Conservation (phyloP, 2,888 invertebrate genomes). For the Tipula vernalis region DNA sequence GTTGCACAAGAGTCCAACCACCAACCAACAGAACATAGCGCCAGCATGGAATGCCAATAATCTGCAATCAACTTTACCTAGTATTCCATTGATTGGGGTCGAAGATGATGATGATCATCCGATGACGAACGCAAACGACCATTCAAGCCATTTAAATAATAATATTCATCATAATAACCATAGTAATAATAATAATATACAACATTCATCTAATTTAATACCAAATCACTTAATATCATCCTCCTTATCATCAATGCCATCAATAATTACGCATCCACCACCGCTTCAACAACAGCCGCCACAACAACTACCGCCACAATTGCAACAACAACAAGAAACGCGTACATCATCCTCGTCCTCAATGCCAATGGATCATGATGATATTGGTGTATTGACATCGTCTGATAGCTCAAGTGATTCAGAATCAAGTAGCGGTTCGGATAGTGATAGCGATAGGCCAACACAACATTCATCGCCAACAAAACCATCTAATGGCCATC, state of each 20-base stretch:
- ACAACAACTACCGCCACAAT: slow-evolving; percentile 19
- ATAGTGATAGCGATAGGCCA: slow-evolving; percentile 25
- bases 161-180: not conserved
- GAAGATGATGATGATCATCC: slow-evolving; percentile 40
- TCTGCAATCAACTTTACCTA: slow-evolving; percentile 57
- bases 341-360: slow-evolving; percentile 15
- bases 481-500: not conserved
- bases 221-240: slow-evolving; percentile 7
- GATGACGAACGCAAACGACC: slow-evolving; percentile 14
- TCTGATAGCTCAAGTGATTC: slow-evolving; percentile 34
- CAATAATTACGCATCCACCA: slow-evolving; percentile 11
- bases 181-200: not conserved
- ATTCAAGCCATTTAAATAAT: slow-evolving; percentile 14
- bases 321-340: slow-evolving; percentile 22
- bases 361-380: slow-evolving; percentile 17
- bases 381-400: slow-evolving; percentile 30
- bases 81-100: slow-evolving; percentile 60
- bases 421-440: slow-evolving; percentile 33
- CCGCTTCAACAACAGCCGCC: slow-evolving; percentile 20
- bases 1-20: slow-evolving; percentile 34
- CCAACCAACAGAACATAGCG: slow-evolving; percentile 26
- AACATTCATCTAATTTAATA: slow-evolving; percentile 17
- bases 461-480: not conserved
- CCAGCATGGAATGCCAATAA: slow-evolving; percentile 47
- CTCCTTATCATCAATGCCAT: slow-evolving; percentile 12